Evolutionary conservation across 2,888 invertebrate genomes (phyloP).

Genomic region (Reticulitermes lucifugus): DNA sequence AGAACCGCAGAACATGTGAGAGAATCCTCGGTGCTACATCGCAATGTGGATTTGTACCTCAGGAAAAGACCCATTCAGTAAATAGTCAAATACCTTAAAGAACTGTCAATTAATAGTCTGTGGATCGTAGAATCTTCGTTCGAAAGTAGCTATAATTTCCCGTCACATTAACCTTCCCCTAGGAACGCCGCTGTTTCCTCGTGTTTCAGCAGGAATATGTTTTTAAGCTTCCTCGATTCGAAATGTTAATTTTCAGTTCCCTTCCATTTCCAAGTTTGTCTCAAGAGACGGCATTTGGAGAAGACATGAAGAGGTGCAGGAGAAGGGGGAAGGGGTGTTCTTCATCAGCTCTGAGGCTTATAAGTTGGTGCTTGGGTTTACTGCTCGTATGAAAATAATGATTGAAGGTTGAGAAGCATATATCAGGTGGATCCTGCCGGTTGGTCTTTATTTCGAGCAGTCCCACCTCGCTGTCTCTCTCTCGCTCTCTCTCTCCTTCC

Average conservation of each 20-base stretch:
- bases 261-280: not conserved
- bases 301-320: not conserved
- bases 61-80: too few species aligned
- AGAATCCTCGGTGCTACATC: too few species aligned
- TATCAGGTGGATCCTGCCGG: not conserved
- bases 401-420: not conserved
- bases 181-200: not conserved
- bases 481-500: not conserved
- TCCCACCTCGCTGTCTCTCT: too few species aligned
- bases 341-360: not conserved
- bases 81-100: too few species aligned
- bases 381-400: not conserved
- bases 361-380: not conserved
- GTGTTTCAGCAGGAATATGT: not conserved
- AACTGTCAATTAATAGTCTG: too few species aligned
- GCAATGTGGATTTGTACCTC: too few species aligned
- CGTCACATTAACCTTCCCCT: not conserved
- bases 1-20: too few species aligned
- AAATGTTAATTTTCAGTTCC: conserved; percentile 8
- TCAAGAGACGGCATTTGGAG: not conserved
- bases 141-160: not conserved
- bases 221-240: not conserved
- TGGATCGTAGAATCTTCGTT: too few species aligned
- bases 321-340: not conserved
- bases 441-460: not conserved